Evolutionary conservation across 2,797 vertebrate species (phyloP).

Genomic region (Gymnoscopelus microlampas): DNA sequence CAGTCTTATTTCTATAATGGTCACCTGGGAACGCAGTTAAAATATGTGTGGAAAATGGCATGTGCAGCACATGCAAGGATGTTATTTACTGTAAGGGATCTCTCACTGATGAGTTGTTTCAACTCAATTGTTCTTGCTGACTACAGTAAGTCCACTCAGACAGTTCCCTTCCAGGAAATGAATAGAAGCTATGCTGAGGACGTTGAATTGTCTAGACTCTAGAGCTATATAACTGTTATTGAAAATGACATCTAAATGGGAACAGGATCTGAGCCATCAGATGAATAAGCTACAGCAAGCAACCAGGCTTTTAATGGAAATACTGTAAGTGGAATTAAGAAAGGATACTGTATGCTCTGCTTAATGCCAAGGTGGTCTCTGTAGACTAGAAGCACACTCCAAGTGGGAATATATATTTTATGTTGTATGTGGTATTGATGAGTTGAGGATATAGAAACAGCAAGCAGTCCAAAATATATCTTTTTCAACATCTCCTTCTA

Average conservation of each 20-base stretch:
- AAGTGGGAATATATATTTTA: neutral
- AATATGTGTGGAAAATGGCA: no score
- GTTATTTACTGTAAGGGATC: no score
- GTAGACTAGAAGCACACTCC: neutral
- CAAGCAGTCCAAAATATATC: neutral
- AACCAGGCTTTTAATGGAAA: constrained; percentile 31
- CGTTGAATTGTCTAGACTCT: constrained; percentile 11
- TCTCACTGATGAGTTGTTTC: no score
- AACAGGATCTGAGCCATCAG: constrained; percentile 16
- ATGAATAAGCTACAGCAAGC: constrained; percentile 35
- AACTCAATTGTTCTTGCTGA: neutral
- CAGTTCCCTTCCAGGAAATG: neutral
- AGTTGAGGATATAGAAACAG: neutral
- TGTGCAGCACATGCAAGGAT: no score
- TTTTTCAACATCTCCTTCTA: constrained; percentile 14
- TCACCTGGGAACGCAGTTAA: no score
- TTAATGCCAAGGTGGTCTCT: no score
- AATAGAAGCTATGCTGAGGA: constrained; percentile 3
- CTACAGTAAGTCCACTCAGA: neutral
- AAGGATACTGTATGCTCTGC: no score
- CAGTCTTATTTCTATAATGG: no score
- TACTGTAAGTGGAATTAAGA: constrained; percentile 19
- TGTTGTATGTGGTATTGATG: neutral
- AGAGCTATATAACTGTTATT: constrained; percentile 29
- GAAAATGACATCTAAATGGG: constrained; percentile 10